Percentiles rank a stretch among this genome's conserved stretches.
Conservation (phyloP, 2,797 vertebrate species). For the Sebastes jordani region DNA sequence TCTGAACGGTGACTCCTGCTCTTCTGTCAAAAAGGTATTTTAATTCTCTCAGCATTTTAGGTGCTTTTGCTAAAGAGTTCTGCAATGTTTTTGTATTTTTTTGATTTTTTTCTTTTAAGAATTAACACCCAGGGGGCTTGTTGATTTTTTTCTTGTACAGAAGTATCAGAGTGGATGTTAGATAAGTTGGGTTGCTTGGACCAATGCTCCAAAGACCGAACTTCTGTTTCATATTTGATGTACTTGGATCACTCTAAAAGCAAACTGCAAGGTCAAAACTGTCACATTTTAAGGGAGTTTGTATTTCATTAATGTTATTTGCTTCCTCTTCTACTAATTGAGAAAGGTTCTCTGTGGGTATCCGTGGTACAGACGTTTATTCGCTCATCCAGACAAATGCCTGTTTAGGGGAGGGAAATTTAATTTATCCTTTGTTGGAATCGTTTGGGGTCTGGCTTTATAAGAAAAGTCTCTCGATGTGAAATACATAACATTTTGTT, state of each 20-base stretch:
- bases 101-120: slow-evolving; percentile 52
- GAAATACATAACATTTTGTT: slow-evolving; percentile 13
- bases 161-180: slow-evolving; percentile 65
- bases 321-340: slow-evolving; percentile 45
- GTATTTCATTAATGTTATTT: slow-evolving; percentile 48
- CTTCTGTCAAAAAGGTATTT: slow-evolving; percentile 62
- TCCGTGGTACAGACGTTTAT: slow-evolving; percentile 21
- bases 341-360: slow-evolving; percentile 17
- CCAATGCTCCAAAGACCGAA: slow-evolving; percentile 68
- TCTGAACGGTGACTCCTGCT: slow-evolving; percentile 43
- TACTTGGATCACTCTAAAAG: slow-evolving; percentile 50
- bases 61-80: slow-evolving; percentile 61
- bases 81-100: slow-evolving; percentile 50
- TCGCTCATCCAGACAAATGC: slow-evolving; percentile 30
- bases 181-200: slow-evolving; percentile 68
- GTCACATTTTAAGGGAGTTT: slow-evolving; percentile 49
- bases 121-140: slow-evolving; percentile 50
- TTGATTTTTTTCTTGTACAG: slow-evolving; percentile 64
- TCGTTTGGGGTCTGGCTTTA: background rate
- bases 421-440: slow-evolving; percentile 11
- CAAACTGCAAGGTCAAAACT: slow-evolving; percentile 49
- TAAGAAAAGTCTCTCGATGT: slow-evolving; percentile 34
- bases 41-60: slow-evolving; percentile 74
- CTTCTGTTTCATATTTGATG: slow-evolving; percentile 57
- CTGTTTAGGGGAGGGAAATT: slow-evolving; percentile 13